Evolutionary conservation across 2,797 vertebrate species (phyloP), one percentile per base, ranked within the genome.

Genomic region (Okamejei kenojei): DNA sequence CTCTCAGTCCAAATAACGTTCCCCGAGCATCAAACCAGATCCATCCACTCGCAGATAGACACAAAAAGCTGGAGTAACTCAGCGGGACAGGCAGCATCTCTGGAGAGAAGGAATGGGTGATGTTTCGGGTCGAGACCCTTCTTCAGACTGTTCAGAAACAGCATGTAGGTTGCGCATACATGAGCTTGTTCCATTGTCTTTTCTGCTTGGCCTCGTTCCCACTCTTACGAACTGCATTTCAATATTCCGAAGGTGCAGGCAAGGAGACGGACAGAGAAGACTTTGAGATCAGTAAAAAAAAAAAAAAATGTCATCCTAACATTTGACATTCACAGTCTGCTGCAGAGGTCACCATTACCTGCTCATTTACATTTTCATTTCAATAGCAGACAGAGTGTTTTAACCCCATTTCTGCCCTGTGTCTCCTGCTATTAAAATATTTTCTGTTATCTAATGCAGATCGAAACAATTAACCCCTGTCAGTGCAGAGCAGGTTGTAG

Each of bases 341-440:
- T 73, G 78, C 26, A 65, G 93, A 93, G 93, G 78, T 93, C 93
- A 93, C 73, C 32, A 26, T 93, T 82, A 93, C 81, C 71, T 84
- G 81, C 93, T 82, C 93, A 93, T 93, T 93, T 93, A 54, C 93
- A 71, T 93, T 93, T 88, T 88, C 84, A 88, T 88, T 88, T 88
- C 84, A 88, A 65, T 88, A 88, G 63, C 63, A 88, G 84, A 88
- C 8, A n/a, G 84, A 88, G 84, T 68, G 84, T 88, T 68, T 88
- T 88, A 88, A 88, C 84, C 84, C 84, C 17, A 65, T 65, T 88
- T 88, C 26, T 54, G 29, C n/a, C n/a, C n/a, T 68, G 19, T 35
- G n/a, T 32, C 19, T 65, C n/a, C 32, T 88, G 84, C 61, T 65
- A 88, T 68, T 35, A 68, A 88, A 88, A 68, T 35, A 17, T 35